Percentiles rank a stretch among this genome's conserved stretches.
These are phyloP conservation scores for Stigmatopora nigra DNA, from an alignment of 2,113 vertebrate species.

Conservation along the genomic window DNA sequence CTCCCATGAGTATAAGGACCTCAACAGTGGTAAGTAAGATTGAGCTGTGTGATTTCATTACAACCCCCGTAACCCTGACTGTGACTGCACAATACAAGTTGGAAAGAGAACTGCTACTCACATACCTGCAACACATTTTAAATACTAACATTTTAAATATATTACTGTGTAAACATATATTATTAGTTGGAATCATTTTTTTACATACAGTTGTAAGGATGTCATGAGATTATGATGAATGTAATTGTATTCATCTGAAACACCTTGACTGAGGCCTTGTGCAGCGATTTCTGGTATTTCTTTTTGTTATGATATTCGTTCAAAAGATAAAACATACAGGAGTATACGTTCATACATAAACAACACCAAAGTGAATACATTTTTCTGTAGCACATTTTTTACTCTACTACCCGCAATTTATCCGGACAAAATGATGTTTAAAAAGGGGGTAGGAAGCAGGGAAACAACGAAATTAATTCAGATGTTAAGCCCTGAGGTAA, in stretches of 20 bases:
- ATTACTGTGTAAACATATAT: neutral
- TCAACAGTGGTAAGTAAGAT: slow-evolving; percentile 83
- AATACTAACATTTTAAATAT: neutral
- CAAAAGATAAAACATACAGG: no score
- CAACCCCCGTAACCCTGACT: neutral
- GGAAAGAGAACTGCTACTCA: neutral
- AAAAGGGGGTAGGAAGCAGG: no score
- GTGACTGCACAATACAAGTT: neutral
- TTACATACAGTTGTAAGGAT: neutral
- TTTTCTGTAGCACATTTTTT: no score
- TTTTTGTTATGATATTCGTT: no score
- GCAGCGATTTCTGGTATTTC: slow-evolving; percentile 36
- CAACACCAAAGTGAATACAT: no score
- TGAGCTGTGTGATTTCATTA: neutral
- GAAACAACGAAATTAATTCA: slow-evolving; percentile 19
- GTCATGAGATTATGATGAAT: slow-evolving; percentile 19
- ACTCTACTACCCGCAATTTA: no score
- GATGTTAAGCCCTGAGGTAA: slow-evolving; percentile 33
- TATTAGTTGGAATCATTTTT: no score
- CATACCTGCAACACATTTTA: neutral
- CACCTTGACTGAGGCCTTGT: slow-evolving; percentile 37
- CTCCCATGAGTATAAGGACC: slow-evolving; percentile 83
- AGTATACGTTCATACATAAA: no score
- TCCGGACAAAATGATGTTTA: no score
- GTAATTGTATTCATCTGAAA: slow-evolving; percentile 39